These are phyloP conservation scores for Agrotis clavis DNA, from an alignment of 2,888 invertebrate species.

Conservation along the genomic window DNA sequence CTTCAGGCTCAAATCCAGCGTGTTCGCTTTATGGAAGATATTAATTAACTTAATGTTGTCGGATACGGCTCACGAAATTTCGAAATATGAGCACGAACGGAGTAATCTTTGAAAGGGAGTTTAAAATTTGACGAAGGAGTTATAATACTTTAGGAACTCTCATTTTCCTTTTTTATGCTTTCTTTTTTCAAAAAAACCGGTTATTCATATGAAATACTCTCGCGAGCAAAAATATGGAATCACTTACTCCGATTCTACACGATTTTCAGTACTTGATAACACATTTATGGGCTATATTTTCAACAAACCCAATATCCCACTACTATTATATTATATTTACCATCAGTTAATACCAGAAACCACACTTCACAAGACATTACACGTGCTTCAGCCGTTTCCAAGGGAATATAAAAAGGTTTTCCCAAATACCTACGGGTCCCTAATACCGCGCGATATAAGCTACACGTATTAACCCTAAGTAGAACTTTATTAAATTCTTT, in stretches of 20 bases:
- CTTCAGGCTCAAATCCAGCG: constrained; percentile 58
- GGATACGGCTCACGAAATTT: constrained; percentile 25
- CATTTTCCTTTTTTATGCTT: too few species aligned
- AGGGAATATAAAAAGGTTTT: constrained; percentile 32
- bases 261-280: too few species aligned
- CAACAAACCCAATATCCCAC: background rate
- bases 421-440: constrained; percentile 27
- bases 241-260: too few species aligned
- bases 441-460: constrained; percentile 32
- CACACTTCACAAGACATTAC: background rate
- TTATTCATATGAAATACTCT: too few species aligned
- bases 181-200: too few species aligned
- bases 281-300: background rate
- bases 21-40: constrained; percentile 66
- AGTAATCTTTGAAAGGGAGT: constrained; percentile 11
- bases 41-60: constrained; percentile 64
- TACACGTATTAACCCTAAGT: constrained; percentile 50
- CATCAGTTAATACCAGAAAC: background rate
- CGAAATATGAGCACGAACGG: constrained; percentile 4
- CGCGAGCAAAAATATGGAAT: too few species aligned
- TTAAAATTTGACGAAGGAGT: background rate
- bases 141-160: too few species aligned
- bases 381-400: constrained; percentile 19
- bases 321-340: background rate
- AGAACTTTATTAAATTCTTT: constrained; percentile 63